Evolutionary conservation across 2,797 vertebrate genomes (phyloP).

Genomic region (Morus bassanus): DNA sequence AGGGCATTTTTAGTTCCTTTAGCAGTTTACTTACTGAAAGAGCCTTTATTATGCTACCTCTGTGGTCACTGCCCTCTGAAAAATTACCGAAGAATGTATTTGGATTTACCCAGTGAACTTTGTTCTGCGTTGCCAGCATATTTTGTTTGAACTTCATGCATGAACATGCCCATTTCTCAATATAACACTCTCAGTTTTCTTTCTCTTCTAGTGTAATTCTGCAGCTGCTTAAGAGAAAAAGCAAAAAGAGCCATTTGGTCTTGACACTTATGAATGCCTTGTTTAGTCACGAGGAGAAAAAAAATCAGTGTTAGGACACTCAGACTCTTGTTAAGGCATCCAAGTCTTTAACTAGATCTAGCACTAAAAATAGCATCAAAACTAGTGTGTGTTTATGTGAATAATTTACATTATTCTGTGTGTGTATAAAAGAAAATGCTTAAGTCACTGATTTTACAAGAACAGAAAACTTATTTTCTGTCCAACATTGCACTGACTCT

Average conservation of each 20-base stretch:
- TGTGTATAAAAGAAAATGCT: not conserved
- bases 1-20: not conserved
- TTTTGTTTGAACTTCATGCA: conserved; percentile 57
- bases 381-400: not conserved
- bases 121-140: conserved; percentile 24
- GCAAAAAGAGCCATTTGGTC: not conserved
- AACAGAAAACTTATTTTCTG: not conserved
- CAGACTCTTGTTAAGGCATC: not conserved
- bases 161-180: conserved; percentile 46
- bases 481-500: not conserved
- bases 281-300: not conserved
- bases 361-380: not conserved
- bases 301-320: not conserved
- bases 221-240: not conserved
- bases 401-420: not conserved
- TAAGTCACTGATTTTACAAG: not conserved
- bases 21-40: conserved; percentile 23
- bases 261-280: not conserved
- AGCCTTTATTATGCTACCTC: conserved; percentile 25
- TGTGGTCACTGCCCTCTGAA: conserved; percentile 38
- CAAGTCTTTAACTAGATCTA: not conserved
- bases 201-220: not conserved
- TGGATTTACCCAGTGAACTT: conserved; percentile 29
- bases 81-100: conserved; percentile 27
- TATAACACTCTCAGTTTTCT: not conserved